Evolutionary conservation across 1,140 invertebrate species (phyloP), one percentile per base, ranked within the genome.

Genomic region (Plodia interpunctella): DNA sequence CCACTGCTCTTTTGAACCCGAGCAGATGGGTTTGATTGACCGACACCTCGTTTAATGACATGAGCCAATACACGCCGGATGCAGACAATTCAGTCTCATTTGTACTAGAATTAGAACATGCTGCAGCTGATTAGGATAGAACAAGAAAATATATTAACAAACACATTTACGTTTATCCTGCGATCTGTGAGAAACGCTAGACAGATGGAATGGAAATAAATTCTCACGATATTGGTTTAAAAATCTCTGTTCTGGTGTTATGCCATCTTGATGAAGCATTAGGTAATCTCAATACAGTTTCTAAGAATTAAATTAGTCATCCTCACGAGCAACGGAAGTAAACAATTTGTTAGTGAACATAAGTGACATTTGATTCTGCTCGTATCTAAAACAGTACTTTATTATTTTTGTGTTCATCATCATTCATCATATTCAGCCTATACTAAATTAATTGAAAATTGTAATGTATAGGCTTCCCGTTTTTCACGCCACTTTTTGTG

Each of bases 11-110:
- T 55, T 52, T 63, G 60, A 62, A 74, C 72, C 71, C 62, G 64
- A 73, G 77, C 86, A 86, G 80, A 87, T 88, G 85, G 74, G 68
- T 80, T 78, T 70, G 75, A 78, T 85, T 80, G 78, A 72, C 67
- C 74, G 71, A 84, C 86, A 87, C 80, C 78, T 87, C 38, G 83
- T 81, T 87, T 79, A 82, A 82, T 65, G 70, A 66, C 71, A 61
- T 68, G 73, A 70, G 73, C 74, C 82, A 80, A 85, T 85, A 77
- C 72, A 71, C 63, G 66, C 82, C 83, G 85, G 85, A 88, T 85
- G 83, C 77, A 60, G 72, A 72, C 83, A 88, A 88, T 88, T 88
- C 82, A 74, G 70, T 74, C 72, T 53, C 19, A 21, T 53, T 53
- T n/a, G 51, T 53, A 53, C 51, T 20, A 21, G 51, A 53, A 53